These are phyloP conservation scores for Lepidocyrtinus sp. DNA, from an alignment of 2,888 invertebrate species.

Conservation along the genomic window DNA sequence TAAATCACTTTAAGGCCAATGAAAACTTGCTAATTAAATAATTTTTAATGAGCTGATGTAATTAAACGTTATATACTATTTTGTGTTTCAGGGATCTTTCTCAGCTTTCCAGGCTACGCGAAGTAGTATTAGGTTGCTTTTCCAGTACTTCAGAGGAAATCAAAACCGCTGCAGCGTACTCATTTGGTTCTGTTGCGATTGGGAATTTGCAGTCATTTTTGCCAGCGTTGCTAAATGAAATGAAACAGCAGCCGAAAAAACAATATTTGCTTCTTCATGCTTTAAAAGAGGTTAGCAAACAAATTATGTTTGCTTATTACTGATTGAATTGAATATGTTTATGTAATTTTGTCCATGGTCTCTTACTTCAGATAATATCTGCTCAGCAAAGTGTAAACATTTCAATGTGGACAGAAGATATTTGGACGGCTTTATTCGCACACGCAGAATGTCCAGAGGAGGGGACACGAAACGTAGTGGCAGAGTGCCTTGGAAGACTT, in stretches of 20 bases:
- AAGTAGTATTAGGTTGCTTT: slow-evolving; percentile 89
- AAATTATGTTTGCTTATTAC: too few species aligned
- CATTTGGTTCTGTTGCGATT: slow-evolving; percentile 95
- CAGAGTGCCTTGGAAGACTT: slow-evolving; percentile 96
- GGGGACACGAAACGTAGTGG: slow-evolving; percentile 98
- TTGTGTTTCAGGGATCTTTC: slow-evolving; percentile 80
- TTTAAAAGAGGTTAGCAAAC: slow-evolving; percentile 92
- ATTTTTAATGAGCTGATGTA: too few species aligned
- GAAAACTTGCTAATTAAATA: too few species aligned
- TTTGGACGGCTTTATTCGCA: slow-evolving; percentile 93
- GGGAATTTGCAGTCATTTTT: slow-evolving; percentile 95
- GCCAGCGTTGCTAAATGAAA: slow-evolving; percentile 94
- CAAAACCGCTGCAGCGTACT: slow-evolving; percentile 93
- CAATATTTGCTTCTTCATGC: slow-evolving; percentile 98
- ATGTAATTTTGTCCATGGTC: not conserved
- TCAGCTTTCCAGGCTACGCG: slow-evolving; percentile 81
- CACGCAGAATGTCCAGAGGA: slow-evolving; percentile 98
- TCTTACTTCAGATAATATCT: slow-evolving; percentile 69
- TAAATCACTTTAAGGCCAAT: slow-evolving; percentile 23
- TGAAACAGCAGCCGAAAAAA: slow-evolving; percentile 92
- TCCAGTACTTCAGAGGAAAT: slow-evolving; percentile 95
- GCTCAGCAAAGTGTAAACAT: slow-evolving; percentile 68
- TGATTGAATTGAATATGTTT: too few species aligned
- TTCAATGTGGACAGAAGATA: slow-evolving; percentile 77
- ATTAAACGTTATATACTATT: not conserved